Percentiles rank a stretch among this genome's conserved stretches.
Evolutionary conservation across 2,797 vertebrate genomes (phyloP).

Genomic region (Rhabdophis nuchalis): DNA sequence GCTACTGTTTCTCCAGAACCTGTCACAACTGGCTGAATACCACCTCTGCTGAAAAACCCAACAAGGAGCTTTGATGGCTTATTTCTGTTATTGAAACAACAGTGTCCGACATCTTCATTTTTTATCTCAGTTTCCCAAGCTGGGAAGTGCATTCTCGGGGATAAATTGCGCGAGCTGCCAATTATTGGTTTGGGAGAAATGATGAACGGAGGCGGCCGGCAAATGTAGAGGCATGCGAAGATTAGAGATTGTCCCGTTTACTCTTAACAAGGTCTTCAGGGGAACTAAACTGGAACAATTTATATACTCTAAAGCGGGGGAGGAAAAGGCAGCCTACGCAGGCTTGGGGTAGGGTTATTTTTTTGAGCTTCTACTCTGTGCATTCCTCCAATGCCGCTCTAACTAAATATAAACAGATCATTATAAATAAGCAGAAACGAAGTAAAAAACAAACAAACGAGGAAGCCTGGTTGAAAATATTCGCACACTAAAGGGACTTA

Average conservation of each 20-base stretch:
- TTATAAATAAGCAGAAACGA: background rate
- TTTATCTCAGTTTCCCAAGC: background rate
- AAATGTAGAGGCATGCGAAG: constrained; percentile 3
- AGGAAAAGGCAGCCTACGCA: background rate
- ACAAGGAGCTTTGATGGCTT: background rate
- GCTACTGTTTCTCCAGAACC: too few relatives aligned
- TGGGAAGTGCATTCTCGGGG: background rate
- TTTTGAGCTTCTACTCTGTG: background rate
- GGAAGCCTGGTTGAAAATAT: background rate
- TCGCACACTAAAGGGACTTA: background rate
- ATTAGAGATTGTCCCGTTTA: background rate
- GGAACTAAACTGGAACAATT: background rate
- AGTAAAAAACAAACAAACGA: background rate
- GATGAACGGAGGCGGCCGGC: background rate
- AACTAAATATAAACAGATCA: background rate
- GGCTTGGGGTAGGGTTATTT: background rate
- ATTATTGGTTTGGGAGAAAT: constrained; percentile 3
- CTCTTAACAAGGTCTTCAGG: constrained; percentile 14
- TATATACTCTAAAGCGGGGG: background rate
- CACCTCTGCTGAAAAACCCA: background rate
- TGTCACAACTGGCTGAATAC: too few relatives aligned
- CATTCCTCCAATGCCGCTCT: background rate
- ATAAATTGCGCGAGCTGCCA: background rate
- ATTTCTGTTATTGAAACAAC: background rate
- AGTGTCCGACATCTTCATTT: background rate